A percentile compares a stretch with the other conserved stretches of the same genome.
These are phyloP conservation scores for Porites evermanni DNA, from an alignment of 92 coral and sea anemone genomes.

Conservation along the genomic window DNA sequence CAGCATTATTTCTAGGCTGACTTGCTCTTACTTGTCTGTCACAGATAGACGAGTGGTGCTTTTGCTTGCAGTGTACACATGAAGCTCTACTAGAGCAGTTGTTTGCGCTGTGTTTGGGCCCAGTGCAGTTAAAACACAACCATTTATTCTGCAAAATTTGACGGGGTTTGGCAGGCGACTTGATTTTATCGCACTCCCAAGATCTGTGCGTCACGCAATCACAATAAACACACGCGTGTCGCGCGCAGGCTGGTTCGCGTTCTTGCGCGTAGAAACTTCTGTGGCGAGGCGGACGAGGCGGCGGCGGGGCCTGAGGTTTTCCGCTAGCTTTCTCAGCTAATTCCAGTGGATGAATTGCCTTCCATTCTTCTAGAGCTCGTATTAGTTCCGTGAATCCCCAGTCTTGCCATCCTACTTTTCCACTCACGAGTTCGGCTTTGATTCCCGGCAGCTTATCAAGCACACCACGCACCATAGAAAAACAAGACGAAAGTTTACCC, in stretches of 20 bases:
- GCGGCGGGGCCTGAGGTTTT: slow-evolving; percentile 1
- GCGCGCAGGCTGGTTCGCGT: neutral
- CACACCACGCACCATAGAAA: slow-evolving; percentile 54
- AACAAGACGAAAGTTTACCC: slow-evolving; percentile 48
- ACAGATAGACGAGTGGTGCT: slow-evolving; percentile 59
- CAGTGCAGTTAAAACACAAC: slow-evolving; percentile 58
- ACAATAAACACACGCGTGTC: slow-evolving; percentile 53
- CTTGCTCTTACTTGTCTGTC: slow-evolving; percentile 7
- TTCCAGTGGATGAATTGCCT: slow-evolving; percentile 57
- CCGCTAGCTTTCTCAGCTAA: neutral
- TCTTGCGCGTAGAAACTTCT: slow-evolving; percentile 40
- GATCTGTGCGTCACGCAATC: slow-evolving; percentile 59
- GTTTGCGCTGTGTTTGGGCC: slow-evolving; percentile 28
- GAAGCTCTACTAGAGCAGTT: slow-evolving; percentile 52
- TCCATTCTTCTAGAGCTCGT: slow-evolving; percentile 63
- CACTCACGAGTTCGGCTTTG: slow-evolving; percentile 53
- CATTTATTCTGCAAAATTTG: slow-evolving; percentile 36
- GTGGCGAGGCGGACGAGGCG: slow-evolving; percentile 31
- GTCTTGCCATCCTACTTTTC: slow-evolving; percentile 58
- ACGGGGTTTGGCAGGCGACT: slow-evolving; percentile 33
- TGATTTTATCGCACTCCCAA: slow-evolving; percentile 50
- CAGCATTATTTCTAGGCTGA: neutral
- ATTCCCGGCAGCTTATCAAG: slow-evolving; percentile 61
- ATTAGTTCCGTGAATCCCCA: slow-evolving; percentile 63
- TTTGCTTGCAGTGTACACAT: slow-evolving; percentile 63